phyloP scores from a whole-genome alignment of 2,888 invertebrate species.

The Crematogaster levior region DNA sequence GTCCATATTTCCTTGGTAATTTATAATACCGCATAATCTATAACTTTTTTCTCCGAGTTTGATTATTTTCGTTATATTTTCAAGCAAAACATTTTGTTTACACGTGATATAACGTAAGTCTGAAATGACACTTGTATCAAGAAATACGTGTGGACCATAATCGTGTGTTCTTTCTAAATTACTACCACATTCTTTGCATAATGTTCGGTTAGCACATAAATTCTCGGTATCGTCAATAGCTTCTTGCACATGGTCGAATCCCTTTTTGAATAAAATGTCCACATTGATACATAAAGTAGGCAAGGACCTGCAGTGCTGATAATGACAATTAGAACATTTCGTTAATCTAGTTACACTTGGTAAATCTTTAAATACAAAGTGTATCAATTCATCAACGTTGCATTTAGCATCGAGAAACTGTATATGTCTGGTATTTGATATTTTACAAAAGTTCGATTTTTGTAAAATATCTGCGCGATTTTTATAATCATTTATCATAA shows the following conservation, averaged over 20 bases:
- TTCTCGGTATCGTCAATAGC: neutral
- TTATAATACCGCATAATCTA: neutral
- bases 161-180: neutral
- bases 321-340: neutral
- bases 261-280: neutral
- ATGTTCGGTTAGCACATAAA: neutral
- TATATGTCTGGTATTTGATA: neutral
- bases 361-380: neutral
- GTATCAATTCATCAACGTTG: neutral
- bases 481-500: neutral
- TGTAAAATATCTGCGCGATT: neutral
- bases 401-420: neutral
- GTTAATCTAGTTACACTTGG: neutral
- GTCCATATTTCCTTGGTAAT: neutral
- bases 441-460: neutral
- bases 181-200: neutral
- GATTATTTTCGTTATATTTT: neutral
- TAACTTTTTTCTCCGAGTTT: neutral
- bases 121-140: neutral
- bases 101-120: neutral
- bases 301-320: neutral
- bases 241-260: neutral
- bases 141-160: neutral
- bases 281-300: neutral
- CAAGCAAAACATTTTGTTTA: neutral